Percentiles rank a stretch among this genome's conserved stretches.
These are phyloP conservation scores for Zygothrica quintamaculata DNA, from an alignment of 2,888 invertebrate genomes.

Conservation along the genomic window DNA sequence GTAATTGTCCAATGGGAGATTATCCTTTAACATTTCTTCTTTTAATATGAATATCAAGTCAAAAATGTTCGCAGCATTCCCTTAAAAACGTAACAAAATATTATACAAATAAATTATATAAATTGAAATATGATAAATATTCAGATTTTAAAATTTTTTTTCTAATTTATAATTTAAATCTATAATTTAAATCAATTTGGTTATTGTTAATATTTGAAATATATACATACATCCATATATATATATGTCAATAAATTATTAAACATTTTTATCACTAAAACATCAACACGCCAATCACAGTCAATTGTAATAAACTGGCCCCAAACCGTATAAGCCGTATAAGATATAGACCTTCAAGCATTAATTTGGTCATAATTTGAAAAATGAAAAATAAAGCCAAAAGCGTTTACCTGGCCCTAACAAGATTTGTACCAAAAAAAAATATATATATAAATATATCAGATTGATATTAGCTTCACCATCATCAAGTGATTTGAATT, in stretches of 20 bases:
- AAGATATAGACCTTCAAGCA: slow-evolving; percentile 47
- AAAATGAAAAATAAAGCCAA: slow-evolving; percentile 7
- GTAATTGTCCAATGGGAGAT: no score
- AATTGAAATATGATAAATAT: background rate
- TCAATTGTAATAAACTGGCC: slow-evolving; percentile 16
- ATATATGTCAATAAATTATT: slow-evolving; percentile 41
- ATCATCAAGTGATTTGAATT: slow-evolving; percentile 63
- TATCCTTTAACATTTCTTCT: no score
- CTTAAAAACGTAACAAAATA: no score
- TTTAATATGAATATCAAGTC: no score
- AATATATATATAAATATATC: slow-evolving; percentile 57
- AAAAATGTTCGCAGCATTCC: no score
- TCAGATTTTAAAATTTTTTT: no score
- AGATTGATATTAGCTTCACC: slow-evolving; percentile 72
- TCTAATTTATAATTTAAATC: no score
- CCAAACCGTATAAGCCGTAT: slow-evolving; percentile 12
- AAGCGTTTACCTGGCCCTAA: slow-evolving; percentile 26
- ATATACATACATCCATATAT: slow-evolving; percentile 38
- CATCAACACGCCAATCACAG: slow-evolving; percentile 27
- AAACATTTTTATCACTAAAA: slow-evolving; percentile 43
- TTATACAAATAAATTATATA: slow-evolving; percentile 17
- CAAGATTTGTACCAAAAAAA: slow-evolving; percentile 14
- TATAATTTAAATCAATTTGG: no score
- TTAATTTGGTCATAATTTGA: slow-evolving; percentile 44
- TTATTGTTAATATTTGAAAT: no score